Percentiles rank a stretch among this genome's conserved stretches.
Conservation (phyloP, 2,888 invertebrate genomes). For the Elgonia sp. region DNA sequence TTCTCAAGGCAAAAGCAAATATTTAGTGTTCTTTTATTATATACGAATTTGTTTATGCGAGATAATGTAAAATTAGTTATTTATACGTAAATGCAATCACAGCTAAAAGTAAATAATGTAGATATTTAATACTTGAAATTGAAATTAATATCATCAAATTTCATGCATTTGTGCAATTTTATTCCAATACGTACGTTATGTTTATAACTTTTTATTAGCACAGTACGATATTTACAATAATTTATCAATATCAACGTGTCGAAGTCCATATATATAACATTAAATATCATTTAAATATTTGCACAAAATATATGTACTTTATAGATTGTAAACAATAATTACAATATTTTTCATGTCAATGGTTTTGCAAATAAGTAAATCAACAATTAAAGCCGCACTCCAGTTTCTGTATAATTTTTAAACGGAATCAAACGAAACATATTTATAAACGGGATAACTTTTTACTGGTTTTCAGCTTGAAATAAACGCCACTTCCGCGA, state of each 20-base stretch:
- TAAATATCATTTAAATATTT: no score
- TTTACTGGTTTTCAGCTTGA: not conserved
- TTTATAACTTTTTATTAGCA: no score
- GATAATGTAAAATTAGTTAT: not conserved
- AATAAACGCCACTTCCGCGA: constrained; percentile 22
- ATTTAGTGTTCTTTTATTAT: not conserved
- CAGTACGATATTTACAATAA: no score
- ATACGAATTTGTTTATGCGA: not conserved
- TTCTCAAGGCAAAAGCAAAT: not conserved
- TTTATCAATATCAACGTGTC: no score
- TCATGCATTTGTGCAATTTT: no score
- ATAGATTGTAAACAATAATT: not conserved
- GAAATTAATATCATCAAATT: not conserved
- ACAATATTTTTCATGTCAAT: not conserved
- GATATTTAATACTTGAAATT: not conserved
- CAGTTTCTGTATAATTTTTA: not conserved
- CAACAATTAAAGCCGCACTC: not conserved
- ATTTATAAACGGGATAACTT: constrained; percentile 24
- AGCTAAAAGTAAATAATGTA: not conserved
- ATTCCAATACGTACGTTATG: no score
- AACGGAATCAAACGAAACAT: constrained; percentile 14
- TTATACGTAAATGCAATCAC: not conserved
- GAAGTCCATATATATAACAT: no score
- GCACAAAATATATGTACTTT: no score
- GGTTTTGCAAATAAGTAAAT: not conserved